Evolutionary conservation across 2,113 vertebrate species (phyloP), one percentile per base, ranked within the genome.

Genomic region (Cyanoliseus patagonus): DNA sequence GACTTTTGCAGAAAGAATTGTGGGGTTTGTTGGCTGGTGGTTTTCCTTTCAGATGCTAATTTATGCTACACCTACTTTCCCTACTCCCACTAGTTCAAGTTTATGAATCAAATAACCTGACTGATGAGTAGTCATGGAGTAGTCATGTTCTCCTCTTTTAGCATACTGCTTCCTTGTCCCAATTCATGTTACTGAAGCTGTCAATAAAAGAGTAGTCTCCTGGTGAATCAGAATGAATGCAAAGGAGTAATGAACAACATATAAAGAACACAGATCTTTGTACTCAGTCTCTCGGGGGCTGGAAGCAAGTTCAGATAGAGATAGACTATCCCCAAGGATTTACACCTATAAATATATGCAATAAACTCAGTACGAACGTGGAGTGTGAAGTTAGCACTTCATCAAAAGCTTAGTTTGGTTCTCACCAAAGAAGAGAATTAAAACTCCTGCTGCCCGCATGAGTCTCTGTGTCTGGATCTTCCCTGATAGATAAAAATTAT

Each of bases 61-160:
- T 95, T 92, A 92, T 41, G 63, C 88, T 91, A 47, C 39, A 0
- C 17, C 11, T 78, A 59, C 55, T 94, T 39, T 35, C 47, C 16
- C 10, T 78, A 59, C 55, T 92, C 46, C 42, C 51, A 64, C 51
- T 42, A 90, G 79, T 44, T 86, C 93, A 92, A 55, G 84, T 95
- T 95, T 95, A 95, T 11, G 53, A 96, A 97, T 95, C 77, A 97
- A 97, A 94, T 89, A 96, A 96, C 33, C 63, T 51, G 52, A 76
- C 52, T 25, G 10, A 75, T 82, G 57, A 35, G 57, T 24, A 59
- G 33, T 35, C 94, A 93, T 4, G 33, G 59, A 93, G 77, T n/a
- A 87, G 88, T 92, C 79, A 69, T 22, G 77, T 70, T 93, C 92
- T 86, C 80, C 83, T 96, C 79, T 81, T 80, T 35, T 64, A 79